phyloP scores from a whole-genome alignment of 2,888 invertebrate species.

The Bimastos eiseni region DNA sequence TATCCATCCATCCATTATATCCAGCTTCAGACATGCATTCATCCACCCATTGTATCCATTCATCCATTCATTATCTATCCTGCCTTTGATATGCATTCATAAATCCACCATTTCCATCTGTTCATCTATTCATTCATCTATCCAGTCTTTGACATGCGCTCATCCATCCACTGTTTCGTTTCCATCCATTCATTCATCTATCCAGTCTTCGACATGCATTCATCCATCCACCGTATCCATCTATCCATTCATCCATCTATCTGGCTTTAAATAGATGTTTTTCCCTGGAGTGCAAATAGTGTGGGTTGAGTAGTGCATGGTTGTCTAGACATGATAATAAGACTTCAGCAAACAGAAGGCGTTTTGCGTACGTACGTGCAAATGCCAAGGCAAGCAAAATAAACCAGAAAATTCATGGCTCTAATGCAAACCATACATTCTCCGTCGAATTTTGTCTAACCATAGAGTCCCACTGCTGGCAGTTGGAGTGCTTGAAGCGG shows the following conservation, averaged over 20 bases:
- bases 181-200: not conserved
- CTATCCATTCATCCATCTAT: not conserved
- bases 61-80: not conserved
- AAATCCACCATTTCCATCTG: not conserved
- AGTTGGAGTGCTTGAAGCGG: no score
- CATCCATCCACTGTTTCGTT: not conserved
- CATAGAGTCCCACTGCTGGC: not conserved
- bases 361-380: not conserved
- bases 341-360: not conserved
- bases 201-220: no score
- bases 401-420: not conserved
- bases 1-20: no score
- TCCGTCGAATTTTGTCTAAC: not conserved
- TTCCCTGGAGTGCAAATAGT: not conserved
- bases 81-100: no score
- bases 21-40: no score
- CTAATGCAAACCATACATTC: not conserved
- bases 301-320: not conserved
- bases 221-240: not conserved
- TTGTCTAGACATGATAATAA: not conserved
- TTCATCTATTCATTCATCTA: not conserved
- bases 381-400: not conserved
- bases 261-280: not conserved
- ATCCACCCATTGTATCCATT: no score
- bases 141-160: no score